Evolutionary conservation across 1,140 invertebrate genomes (phyloP), one percentile per base, ranked within the genome.

Genomic region (Drosophila nannoptera): DNA sequence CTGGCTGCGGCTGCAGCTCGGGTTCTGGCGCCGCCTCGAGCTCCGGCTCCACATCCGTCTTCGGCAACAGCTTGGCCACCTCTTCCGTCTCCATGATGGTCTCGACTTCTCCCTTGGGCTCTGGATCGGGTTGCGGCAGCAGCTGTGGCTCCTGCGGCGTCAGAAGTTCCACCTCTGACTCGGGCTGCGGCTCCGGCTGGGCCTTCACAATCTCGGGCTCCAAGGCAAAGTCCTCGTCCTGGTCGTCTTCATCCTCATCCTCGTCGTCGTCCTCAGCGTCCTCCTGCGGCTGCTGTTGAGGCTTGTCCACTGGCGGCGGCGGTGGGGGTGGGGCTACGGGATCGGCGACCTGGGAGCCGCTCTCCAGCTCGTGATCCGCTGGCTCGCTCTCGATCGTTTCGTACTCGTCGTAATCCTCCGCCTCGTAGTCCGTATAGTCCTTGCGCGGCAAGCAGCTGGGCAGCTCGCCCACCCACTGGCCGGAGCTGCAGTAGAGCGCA

Each of bases 401-500:
- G 62, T 81, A 87, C 22, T 84, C 73, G 9, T 87, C 69, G 22
- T 71, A 75, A 14, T 77, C 60, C 4, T 69, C 52, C 7, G 38
- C 50, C 14, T 64, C 62, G 7, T 56, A 58, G 29, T 73, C 74
- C n/a, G 7, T 0, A 84, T 91, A 88, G 14, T 83, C 77, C 2
- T n/a, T 9, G 29, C 50, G 4, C 3, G 69, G 58, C 49, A 89
- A 64, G 61, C 92, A 93, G 54, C 86, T 89, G 6, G 92, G 92
- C 60, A 90, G 75, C 35, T 89, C 87, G 8, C 92, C 92, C 31
- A 92, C 69, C 92, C 92, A 93, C 54, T 88, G 86, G 32, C 89
- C 87, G 42, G 90, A 69, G 66, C 91, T 91, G 63, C 92, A 93
- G 74, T 91, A 93, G 62, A 93, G 89, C 45, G 90, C 90, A 63